Evolutionary conservation across 2,888 invertebrate genomes (phyloP).

Genomic region (Netelia inedita): DNA sequence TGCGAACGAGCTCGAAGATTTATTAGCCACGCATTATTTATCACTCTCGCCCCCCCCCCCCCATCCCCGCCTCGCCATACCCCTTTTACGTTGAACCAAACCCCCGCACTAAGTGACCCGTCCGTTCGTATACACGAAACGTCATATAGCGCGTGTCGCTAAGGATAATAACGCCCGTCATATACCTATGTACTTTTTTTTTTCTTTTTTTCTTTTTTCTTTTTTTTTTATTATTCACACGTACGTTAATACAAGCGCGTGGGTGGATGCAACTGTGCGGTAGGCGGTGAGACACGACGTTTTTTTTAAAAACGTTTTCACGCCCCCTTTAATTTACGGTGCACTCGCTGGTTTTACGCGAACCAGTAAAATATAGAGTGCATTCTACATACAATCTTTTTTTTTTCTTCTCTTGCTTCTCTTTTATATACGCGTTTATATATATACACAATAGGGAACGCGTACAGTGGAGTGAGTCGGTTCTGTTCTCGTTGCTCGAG

Average conservation of each 20-base stretch:
- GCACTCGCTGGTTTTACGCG: constrained; percentile 44
- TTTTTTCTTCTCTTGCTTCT: too few relatives aligned
- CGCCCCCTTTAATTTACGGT: constrained; percentile 51
- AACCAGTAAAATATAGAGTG: constrained; percentile 47
- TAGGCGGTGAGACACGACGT: constrained; percentile 34
- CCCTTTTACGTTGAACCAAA: too few relatives aligned
- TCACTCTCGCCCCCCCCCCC: background rate
- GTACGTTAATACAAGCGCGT: background rate
- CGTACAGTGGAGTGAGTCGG: constrained; percentile 7
- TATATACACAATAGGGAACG: background rate
- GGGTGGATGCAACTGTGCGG: background rate
- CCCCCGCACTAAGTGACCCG: constrained; percentile 47
- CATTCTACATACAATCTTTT: constrained; percentile 5
- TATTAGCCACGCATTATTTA: constrained; percentile 57
- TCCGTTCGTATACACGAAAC: constrained; percentile 19
- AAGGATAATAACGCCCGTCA: constrained; percentile 15
- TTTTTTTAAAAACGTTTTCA: constrained; percentile 39
- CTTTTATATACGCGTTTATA: background rate
- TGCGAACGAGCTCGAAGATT: constrained; percentile 34
- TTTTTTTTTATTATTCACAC: background rate
- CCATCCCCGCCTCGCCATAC: background rate
- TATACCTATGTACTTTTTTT: background rate
- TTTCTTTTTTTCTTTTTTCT: background rate
- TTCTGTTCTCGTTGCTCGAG: constrained; percentile 39
- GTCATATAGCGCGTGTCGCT: constrained; percentile 18